Evolutionary conservation across 2,888 invertebrate genomes (phyloP).

Genomic region (Cybosia mesomella): DNA sequence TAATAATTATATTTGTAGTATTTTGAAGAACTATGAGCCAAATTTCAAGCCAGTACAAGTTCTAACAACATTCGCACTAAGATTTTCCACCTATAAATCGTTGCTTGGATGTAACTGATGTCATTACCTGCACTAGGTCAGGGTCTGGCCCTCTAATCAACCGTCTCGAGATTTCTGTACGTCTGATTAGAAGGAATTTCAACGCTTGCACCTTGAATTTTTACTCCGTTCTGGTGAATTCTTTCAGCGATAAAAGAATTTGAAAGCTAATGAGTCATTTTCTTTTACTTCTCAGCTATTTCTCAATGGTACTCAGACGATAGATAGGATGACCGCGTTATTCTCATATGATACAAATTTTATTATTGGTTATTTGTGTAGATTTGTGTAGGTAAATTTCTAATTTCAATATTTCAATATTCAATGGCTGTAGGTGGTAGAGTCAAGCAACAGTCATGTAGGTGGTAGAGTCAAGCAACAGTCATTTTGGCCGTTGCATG

Average conservation of each 20-base stretch:
- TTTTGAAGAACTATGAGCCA: no score
- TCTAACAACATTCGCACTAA: not conserved
- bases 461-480: no score
- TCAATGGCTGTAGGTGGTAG: no score
- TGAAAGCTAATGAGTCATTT: not conserved
- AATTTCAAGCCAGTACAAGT: not conserved
- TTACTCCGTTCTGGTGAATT: not conserved
- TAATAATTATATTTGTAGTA: no score
- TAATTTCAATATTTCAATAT: not conserved
- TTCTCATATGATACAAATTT: not conserved
- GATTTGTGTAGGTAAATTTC: no score
- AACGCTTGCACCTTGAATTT: constrained; percentile 14
- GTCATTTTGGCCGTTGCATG: no score
- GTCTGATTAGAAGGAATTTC: constrained; percentile 44
- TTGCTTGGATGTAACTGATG: constrained; percentile 8
- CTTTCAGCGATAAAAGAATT: not conserved
- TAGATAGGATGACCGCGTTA: not conserved
- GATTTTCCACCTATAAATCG: not conserved
- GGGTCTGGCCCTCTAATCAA: constrained; percentile 48
- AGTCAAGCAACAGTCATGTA: no score
- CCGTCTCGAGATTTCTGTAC: constrained; percentile 29
- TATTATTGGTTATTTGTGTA: no score
- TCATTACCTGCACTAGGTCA: constrained; percentile 40
- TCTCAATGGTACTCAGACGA: not conserved
- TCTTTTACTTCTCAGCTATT: not conserved